phyloP scores from a whole-genome alignment of 2,888 invertebrate genomes.

The Brenthis ino region DNA sequence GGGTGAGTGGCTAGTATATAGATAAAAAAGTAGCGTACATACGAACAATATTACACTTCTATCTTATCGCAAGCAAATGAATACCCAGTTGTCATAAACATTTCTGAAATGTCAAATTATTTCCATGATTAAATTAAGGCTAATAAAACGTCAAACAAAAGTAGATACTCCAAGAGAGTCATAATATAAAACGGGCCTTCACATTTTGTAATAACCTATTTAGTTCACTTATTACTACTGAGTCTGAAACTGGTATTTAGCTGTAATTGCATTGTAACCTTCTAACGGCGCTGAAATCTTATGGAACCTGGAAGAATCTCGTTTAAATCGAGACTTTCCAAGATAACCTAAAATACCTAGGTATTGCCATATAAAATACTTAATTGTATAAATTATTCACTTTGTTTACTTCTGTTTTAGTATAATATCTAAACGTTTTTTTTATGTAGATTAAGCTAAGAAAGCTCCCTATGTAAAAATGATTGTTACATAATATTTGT shows the following conservation, averaged over 20 bases:
- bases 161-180: conserved; percentile 8
- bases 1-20: no score
- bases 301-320: no score
- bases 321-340: no score
- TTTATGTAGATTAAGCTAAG: not conserved
- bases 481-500: no score
- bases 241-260: conserved; percentile 1
- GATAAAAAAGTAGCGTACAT: no score
- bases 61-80: not conserved
- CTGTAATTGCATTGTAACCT: not conserved
- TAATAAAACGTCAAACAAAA: conserved; percentile 30
- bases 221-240: conserved; percentile 11
- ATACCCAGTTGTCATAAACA: conserved; percentile 19
- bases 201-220: conserved; percentile 14
- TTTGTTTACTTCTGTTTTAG: not conserved
- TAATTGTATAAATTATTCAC: no score
- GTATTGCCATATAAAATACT: no score
- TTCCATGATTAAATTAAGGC: conserved; percentile 25
- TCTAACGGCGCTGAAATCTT: no score
- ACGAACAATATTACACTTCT: no score
- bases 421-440: not conserved
- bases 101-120: conserved; percentile 25
- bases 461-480: no score
- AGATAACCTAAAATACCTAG: no score
- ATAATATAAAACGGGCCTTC: conserved; percentile 10